Evolutionary conservation across 2,113 vertebrate genomes (phyloP), one percentile per base, ranked within the genome.

Genomic region (Ciconia maguari): DNA sequence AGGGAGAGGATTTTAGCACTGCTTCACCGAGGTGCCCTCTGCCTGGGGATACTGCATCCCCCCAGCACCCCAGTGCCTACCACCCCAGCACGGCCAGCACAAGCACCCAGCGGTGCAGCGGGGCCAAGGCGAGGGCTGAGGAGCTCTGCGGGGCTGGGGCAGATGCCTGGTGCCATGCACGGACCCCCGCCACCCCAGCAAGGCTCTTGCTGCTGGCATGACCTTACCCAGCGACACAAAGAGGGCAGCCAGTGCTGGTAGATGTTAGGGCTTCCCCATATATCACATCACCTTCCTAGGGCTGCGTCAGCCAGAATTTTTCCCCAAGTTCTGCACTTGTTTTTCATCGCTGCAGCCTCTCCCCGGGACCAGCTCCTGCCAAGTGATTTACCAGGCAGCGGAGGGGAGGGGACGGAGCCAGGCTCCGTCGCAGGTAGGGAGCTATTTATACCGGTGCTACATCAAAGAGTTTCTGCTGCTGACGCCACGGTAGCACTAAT

Each of bases 381-480:
- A 16, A 72, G 52, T 3, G n/a, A 54, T 44, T 49, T 49, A 13
- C n/a, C 66, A 66, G 62, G 49, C 49, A 42, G 81, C 5, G 2
- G 62, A 30, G 55, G 38, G 65, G n/a, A 78, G 44, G 61, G 57
- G 52, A 41, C 3, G 27, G 90, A 77, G 61, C 46, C n/a, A 7
- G 25, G 61, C 71, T 66, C 29, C 2, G 3, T 13, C 0, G 2
- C 89, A 92, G 92, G 86, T 94, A 90, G 44, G 41, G 75, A 94
- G 83, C 79, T 95, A 90, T 95, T 96, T 94, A 90, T 95, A 94
- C 70, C 29, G 1, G 49, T 74, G 83, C n/a, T 83, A 96, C 92
- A 94, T 92, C 83, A 90, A 87, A 95, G 92, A 51, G 46, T 16
- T 36, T 16, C 74, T n/a, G 85, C 74, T 10, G 68, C 41, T 55